phyloP scores from a whole-genome alignment of 2,113 vertebrate genomes.

The Ciconia maguari region DNA sequence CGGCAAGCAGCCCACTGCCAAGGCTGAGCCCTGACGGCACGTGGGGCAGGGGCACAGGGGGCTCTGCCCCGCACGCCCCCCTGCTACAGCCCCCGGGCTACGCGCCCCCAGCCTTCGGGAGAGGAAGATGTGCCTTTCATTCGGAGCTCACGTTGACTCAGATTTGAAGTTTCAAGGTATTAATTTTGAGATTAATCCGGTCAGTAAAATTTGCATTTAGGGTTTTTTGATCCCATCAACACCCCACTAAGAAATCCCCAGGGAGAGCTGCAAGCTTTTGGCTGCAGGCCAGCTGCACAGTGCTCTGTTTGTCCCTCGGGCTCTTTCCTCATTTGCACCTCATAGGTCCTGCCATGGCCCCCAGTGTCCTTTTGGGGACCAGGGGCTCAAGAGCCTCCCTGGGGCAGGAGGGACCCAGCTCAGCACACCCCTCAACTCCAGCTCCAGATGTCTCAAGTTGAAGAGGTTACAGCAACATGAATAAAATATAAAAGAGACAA shows the following conservation, averaged over 20 bases:
- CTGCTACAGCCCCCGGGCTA: rapidly evolving
- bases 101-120: rapidly evolving
- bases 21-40: not conserved
- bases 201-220: not conserved
- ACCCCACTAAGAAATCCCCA: not conserved
- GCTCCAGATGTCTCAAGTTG: not conserved
- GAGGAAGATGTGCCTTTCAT: not conserved
- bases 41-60: not conserved
- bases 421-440: not conserved
- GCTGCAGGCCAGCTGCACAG: not conserved
- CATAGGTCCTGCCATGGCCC: rapidly evolving
- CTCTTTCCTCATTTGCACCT: not conserved
- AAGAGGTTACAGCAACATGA: not conserved
- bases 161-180: not conserved
- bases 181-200: not conserved
- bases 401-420: not conserved
- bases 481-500: not conserved
- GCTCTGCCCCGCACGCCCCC: rapidly evolving
- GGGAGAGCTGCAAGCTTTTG: not conserved
- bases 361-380: not conserved
- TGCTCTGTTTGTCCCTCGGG: rapidly evolving
- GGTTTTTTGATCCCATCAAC: not conserved
- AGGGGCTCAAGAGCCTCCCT: not conserved
- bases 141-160: not conserved
- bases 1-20: not conserved